These are phyloP conservation scores for Macquaria ambigua DNA, from an alignment of 2,113 vertebrate genomes.

Conservation along the genomic window DNA sequence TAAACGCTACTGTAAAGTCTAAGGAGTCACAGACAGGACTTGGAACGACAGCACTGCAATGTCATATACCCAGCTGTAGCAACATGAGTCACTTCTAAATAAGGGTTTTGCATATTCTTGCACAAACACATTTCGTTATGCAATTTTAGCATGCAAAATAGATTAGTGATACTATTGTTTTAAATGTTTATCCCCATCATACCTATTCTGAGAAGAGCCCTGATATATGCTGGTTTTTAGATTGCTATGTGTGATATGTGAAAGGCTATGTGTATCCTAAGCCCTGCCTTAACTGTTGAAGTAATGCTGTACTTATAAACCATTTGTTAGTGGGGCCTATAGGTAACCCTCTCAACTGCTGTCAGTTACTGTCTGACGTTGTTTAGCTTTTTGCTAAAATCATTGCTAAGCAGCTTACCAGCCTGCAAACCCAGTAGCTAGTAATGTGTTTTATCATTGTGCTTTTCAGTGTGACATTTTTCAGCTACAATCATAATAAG, in stretches of 20 bases:
- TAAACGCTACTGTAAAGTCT: background rate
- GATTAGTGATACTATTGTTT: background rate
- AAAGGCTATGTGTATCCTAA: background rate
- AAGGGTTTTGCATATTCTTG: background rate
- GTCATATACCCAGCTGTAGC: background rate
- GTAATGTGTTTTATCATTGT: background rate
- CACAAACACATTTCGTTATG: background rate
- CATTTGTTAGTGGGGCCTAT: background rate
- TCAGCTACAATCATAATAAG: background rate
- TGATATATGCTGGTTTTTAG: background rate
- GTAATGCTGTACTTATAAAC: background rate
- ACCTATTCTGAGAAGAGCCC: background rate
- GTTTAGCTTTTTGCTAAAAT: background rate
- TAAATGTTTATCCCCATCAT: no score
- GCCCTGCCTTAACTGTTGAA: background rate
- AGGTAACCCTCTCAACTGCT: background rate
- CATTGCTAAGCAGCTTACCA: background rate
- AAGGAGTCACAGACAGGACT: background rate
- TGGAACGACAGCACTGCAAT: no score
- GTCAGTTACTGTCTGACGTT: background rate
- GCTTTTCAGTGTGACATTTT: background rate
- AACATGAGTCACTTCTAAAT: background rate
- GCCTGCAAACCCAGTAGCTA: no score
- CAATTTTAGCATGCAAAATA: background rate
- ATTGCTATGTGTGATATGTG: background rate